These are phyloP conservation scores for Lasioglossum calceatum DNA, from an alignment of 2,888 invertebrate genomes.

Conservation along the genomic window DNA sequence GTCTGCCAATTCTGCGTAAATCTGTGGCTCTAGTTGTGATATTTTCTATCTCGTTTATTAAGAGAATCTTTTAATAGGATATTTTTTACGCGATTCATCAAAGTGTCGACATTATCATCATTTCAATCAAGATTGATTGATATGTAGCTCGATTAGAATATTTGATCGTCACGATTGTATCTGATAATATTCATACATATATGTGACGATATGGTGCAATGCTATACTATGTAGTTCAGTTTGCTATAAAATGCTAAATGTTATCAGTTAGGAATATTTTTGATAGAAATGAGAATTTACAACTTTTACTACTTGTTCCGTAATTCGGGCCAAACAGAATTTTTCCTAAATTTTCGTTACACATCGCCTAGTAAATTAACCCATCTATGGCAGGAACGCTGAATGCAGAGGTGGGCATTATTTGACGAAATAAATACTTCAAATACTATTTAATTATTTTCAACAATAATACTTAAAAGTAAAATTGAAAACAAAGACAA, in stretches of 20 bases:
- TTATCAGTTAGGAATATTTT: neutral
- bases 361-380: no score
- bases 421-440: no score
- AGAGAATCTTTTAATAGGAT: neutral
- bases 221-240: neutral
- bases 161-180: conserved; percentile 3
- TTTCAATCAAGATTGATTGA: conserved; percentile 1
- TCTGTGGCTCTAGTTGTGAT: no score
- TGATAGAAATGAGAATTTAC: neutral
- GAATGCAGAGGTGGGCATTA: no score
- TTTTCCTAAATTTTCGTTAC: no score
- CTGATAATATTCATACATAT: neutral
- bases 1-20: neutral
- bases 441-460: no score
- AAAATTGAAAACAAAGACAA: no score
- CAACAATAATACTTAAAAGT: no score
- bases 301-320: no score
- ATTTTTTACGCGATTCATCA: neutral
- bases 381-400: no score
- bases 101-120: neutral
- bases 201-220: no score
- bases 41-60: neutral
- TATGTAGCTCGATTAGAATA: neutral
- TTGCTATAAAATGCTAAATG: neutral
- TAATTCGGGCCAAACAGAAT: no score